Evolutionary conservation across 2,113 vertebrate species (phyloP), one percentile per base, ranked within the genome.

Genomic region (Rynchops niger): DNA sequence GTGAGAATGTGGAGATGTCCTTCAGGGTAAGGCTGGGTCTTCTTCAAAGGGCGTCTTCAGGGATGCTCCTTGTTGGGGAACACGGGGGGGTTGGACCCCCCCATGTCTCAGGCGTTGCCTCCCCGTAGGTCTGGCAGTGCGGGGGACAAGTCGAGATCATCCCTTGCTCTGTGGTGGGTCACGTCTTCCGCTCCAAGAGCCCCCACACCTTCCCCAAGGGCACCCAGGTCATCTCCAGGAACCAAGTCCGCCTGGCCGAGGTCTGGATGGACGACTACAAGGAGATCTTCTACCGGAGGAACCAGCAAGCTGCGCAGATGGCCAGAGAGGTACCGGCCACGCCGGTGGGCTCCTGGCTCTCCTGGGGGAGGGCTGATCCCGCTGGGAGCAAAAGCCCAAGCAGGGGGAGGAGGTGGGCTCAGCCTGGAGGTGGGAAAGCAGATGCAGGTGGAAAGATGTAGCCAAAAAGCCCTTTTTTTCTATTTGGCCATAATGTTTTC

Each of bases 1-100:
- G 99, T 1, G 99, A 99, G 98, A 99, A 99, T n/a, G 98, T 99
- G 81, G 99, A 99, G 96, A 99, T 99, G 99, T 99, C 99, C 14
- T 99, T 99, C 97, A 98, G 99, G 99, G 99, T 99, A 85, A 98
- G 99, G 97, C 36, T 7, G 14, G 70, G 47, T 67, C 4, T 3
- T 12, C 43, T 40, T 21, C 63, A 5, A 21, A 72, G 66, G 69
- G 62, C 38, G 0, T 12, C 32, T 72, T 30, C 27, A 19, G 77
- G 17, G 36, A 17, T 11, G 42, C 11, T 49, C 45, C 36, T 43
- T 5, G 3, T 0, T 2, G 30, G 69, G 47, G 40, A 62, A 19
- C 3, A 4, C 2, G 3, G 2, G 6, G 5, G 8, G 27, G 19
- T 40, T 2, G 49, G 53, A 42, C 38, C 14, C 19, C 53, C 23